A percentile compares a stretch with the other conserved stretches of the same genome.
phyloP scores from a whole-genome alignment of 2,888 invertebrate species.

The Salpingus planirostris region DNA sequence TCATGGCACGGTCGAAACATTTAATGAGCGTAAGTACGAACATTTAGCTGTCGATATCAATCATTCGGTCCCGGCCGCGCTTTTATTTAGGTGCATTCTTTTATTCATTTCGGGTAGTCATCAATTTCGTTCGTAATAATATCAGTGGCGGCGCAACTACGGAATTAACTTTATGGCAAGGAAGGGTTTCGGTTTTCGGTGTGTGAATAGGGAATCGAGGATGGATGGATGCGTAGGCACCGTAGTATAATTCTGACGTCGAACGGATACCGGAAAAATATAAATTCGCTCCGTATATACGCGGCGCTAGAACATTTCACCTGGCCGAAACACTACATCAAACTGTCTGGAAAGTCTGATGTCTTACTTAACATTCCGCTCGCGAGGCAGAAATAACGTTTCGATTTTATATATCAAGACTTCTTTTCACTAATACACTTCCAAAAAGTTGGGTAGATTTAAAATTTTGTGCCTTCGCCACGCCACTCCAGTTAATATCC shows the following conservation, averaged over 20 bases:
- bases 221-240: constrained; percentile 16
- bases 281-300: constrained; percentile 24
- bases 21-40: constrained; percentile 5
- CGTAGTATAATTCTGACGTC: constrained; percentile 23
- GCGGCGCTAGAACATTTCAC: constrained; percentile 19
- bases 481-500: no score
- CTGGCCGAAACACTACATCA: constrained; percentile 31
- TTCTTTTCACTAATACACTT: constrained; percentile 11
- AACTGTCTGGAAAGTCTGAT: constrained; percentile 30
- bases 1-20: no score
- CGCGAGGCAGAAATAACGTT: constrained; percentile 17
- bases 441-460: constrained; percentile 9
- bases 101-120: constrained; percentile 7
- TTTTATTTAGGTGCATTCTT: constrained; percentile 8
- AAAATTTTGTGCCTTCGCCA: constrained; percentile 10
- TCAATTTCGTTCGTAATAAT: constrained; percentile 10
- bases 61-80: no score
- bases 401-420: constrained; percentile 13
- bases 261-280: constrained; percentile 25
- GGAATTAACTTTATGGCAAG: no score
- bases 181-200: no score
- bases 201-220: no score
- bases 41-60: constrained; percentile 13
- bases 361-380: constrained; percentile 28
- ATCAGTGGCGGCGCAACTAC: no score